phyloP scores from a whole-genome alignment of 2,113 vertebrate species.

The Dendropsophus ebraccatus region DNA sequence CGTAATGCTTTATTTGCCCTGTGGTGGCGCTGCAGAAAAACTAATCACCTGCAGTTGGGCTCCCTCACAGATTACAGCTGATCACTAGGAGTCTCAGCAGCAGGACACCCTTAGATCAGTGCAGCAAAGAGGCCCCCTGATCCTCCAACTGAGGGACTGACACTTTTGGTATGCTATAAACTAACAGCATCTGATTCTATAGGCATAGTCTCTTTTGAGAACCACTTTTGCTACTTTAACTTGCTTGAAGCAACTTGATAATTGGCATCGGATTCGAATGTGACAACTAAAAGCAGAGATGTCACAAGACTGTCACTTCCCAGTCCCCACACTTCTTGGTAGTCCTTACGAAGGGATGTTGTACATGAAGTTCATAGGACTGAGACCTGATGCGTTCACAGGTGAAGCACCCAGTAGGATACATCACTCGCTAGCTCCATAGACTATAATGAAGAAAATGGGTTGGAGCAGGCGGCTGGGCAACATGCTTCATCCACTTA shows the following conservation, averaged over 20 bases:
- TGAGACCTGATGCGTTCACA: too few species aligned
- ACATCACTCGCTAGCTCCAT: too few species aligned
- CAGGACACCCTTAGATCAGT: not conserved
- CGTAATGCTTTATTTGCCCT: too few species aligned
- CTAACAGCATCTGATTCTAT: not conserved
- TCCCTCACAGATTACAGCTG: not conserved
- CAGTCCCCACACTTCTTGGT: not conserved
- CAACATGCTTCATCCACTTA: too few species aligned
- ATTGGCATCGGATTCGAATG: too few species aligned
- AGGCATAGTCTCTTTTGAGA: not conserved
- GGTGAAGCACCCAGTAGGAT: too few species aligned
- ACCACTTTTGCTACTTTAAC: not conserved
- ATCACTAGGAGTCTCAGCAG: not conserved
- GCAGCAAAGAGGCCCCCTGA: not conserved
- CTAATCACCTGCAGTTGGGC: accelerated
- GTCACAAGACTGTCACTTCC: not conserved
- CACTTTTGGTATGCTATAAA: not conserved
- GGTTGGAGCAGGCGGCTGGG: too few species aligned
- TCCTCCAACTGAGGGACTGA: not conserved
- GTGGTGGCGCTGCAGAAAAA: not conserved
- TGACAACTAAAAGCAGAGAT: not conserved
- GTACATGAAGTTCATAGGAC: too few species aligned
- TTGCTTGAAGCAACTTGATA: not conserved
- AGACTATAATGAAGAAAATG: too few species aligned
- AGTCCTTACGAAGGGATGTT: too few species aligned